Evolutionary conservation across 2,797 vertebrate species (phyloP), one percentile per base, ranked within the genome.

Genomic region (Vespertilio murinus): DNA sequence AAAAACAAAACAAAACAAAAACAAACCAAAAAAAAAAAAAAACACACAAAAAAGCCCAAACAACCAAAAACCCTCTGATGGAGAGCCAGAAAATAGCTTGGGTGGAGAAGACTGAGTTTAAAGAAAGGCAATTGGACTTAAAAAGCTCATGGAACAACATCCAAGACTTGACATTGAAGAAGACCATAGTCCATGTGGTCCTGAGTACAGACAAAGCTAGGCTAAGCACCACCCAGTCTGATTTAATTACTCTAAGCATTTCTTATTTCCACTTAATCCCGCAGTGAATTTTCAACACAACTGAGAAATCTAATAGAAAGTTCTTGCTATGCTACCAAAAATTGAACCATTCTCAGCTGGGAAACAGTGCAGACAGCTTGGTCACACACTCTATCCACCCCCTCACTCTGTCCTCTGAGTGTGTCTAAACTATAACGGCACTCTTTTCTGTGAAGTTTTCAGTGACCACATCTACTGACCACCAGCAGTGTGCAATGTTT

Each of bases 251-350:
- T 80, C 18, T 84, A 59, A 45, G 59, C 42, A 13, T 70, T 91
- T 64, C 56, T 84, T 92, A 82, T 92, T 93, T 96, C 65, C 74
- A 14, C 86, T 69, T 82, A 81, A 85, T 71, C 38, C 4, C 45
- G 75, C 4, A n/a, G 11, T 82, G 54, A 88, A 75, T 82, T 92
- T 89, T 79, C 70, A 94, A 77, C 14, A 28, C 30, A 42, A 71
- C 45, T 67, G 23, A 86, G 90, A 90, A 70, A 59, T 59, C 33
- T 52, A 54, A 4, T 30, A n/a, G 13, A 42, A 52, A 65, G 11
- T 47, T 54, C 28, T 77, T 85, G 67, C 16, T 92, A 4, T 69
- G 40, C 67, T 88, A 61, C 28, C 70, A 80, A 70, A 67, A 90
- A 33, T 3, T 42, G 14, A 61, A 35, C n/a, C 56, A 17, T 35